These are phyloP conservation scores for Rhopalosiphum padi DNA, from an alignment of 1,140 invertebrate genomes.

Conservation along the genomic window DNA sequence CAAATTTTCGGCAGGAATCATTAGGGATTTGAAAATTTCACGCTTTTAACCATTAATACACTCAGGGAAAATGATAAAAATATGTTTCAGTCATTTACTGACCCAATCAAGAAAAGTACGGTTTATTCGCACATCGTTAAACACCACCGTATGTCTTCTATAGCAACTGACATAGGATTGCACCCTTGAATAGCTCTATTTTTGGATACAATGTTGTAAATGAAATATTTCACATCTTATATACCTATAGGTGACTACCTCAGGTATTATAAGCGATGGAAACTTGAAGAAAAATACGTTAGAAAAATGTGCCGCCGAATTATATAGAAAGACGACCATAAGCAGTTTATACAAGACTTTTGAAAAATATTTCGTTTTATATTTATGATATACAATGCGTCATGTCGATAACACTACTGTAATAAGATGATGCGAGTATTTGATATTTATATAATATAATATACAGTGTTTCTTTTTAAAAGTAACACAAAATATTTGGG, in stretches of 20 bases:
- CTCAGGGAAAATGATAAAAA: too few relatives aligned
- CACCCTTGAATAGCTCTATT: background rate
- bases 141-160: background rate
- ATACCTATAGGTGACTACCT: background rate
- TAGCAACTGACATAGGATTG: background rate
- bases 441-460: background rate
- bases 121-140: too few relatives aligned
- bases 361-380: background rate
- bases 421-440: background rate
- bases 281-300: background rate
- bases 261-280: background rate
- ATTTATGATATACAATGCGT: background rate
- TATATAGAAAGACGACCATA: background rate
- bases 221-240: background rate
- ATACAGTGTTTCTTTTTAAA: too few relatives aligned
- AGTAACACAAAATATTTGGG: too few relatives aligned
- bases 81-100: too few relatives aligned
- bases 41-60: too few relatives aligned
- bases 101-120: too few relatives aligned
- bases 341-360: background rate
- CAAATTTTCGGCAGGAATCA: too few relatives aligned
- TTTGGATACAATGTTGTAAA: background rate
- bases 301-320: background rate
- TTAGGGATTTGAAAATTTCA: too few relatives aligned
- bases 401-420: background rate